A percentile compares a stretch with the other conserved stretches of the same genome.
Evolutionary conservation across 2,888 invertebrate species (phyloP).

Genomic region (Melinopterus prodromus): DNA sequence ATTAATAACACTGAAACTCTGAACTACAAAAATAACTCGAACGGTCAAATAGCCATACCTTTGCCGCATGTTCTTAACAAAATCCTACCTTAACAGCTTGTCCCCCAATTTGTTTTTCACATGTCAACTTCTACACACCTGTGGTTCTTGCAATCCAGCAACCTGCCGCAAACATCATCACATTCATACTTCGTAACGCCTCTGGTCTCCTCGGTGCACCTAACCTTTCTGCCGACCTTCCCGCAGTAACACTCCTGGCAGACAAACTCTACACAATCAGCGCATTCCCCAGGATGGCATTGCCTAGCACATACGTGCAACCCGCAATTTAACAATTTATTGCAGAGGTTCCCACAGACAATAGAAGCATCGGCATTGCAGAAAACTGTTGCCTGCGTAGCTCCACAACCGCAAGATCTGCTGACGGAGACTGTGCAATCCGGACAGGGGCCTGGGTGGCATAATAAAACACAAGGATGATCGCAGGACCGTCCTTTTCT

Average conservation of each 20-base stretch:
- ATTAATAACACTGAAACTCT: too few relatives aligned
- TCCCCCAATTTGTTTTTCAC: conserved; percentile 40
- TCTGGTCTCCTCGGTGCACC: conserved; percentile 65
- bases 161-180: conserved; percentile 67
- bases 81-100: conserved; percentile 5
- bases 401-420: conserved; percentile 82
- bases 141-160: conserved; percentile 75
- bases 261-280: conserved; percentile 71
- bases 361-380: conserved; percentile 78
- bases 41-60: too few relatives aligned
- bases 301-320: conserved; percentile 74
- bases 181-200: conserved; percentile 67
- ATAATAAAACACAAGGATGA: conserved; percentile 80
- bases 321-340: conserved; percentile 77
- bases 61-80: background rate
- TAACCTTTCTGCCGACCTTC: conserved; percentile 67
- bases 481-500: conserved; percentile 64
- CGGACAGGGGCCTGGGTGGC: conserved; percentile 96
- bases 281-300: conserved; percentile 86
- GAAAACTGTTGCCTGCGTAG: conserved; percentile 71
- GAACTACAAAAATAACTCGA: too few relatives aligned
- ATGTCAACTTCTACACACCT: conserved; percentile 43
- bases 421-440: conserved; percentile 81
- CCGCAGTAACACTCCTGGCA: conserved; percentile 80
- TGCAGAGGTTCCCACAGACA: conserved; percentile 79